Conservation (phyloP, 1,140 invertebrate genomes). For the Drosophila parvula region DNA sequence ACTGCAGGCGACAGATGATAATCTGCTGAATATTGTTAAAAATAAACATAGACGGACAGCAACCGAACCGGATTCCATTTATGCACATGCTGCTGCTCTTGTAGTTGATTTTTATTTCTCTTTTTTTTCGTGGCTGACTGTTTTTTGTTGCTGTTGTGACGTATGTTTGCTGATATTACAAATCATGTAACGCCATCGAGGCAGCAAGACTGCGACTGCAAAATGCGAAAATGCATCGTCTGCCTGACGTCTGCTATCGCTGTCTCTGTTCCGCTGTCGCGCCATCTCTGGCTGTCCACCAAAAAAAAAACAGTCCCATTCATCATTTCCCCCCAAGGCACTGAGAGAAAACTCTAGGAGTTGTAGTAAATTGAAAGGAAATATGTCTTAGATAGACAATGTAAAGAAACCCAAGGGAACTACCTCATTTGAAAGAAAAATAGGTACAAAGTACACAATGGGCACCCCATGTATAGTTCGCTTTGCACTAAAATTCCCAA, state of each 20-base stretch:
- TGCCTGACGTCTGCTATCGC: conserved; percentile 69
- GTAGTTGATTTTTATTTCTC: not conserved
- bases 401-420: not conserved
- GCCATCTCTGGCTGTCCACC: conserved; percentile 24
- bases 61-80: conserved; percentile 72
- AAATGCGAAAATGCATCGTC: conserved; percentile 40
- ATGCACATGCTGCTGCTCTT: conserved; percentile 35
- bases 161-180: conserved; percentile 77
- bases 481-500: not conserved
- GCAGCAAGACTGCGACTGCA: conserved; percentile 49
- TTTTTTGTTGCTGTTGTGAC: conserved; percentile 39
- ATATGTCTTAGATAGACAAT: not conserved
- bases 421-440: too few species aligned
- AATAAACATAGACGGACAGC: conserved; percentile 60
- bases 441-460: too few species aligned
- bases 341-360: not conserved
- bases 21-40: conserved; percentile 75
- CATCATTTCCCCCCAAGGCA: conserved; percentile 56
- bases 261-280: conserved; percentile 10
- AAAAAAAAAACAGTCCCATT: conserved; percentile 44
- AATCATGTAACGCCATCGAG: conserved; percentile 75
- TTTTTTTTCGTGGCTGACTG: conserved; percentile 1
- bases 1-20: conserved; percentile 70
- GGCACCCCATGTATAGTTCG: too few species aligned
- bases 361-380: not conserved